Evolutionary conservation across 2,797 vertebrate species (phyloP).

Genomic region (Pseudopleuronectes americanus): DNA sequence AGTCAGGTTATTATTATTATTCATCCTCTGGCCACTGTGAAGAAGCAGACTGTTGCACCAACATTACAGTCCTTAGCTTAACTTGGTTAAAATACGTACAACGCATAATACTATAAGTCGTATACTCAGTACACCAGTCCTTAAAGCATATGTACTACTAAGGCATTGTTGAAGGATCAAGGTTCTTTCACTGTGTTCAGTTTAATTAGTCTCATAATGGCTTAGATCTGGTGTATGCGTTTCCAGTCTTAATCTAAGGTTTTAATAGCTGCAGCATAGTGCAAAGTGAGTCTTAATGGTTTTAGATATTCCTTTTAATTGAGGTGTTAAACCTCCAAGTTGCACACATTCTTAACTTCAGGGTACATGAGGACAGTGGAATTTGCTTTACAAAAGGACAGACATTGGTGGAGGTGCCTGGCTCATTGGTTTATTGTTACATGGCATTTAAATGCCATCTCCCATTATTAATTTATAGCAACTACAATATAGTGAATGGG

Average conservation of each 20-base stretch:
- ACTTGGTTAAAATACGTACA: neutral
- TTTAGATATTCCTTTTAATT: conserved; percentile 33
- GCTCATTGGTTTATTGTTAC: conserved; percentile 3
- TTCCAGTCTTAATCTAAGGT: neutral
- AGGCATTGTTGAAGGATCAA: too few species aligned
- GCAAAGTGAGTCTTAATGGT: conserved; percentile 21
- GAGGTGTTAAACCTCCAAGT: neutral
- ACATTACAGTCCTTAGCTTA: neutral
- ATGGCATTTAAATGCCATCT: conserved; percentile 43
- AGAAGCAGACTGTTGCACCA: neutral
- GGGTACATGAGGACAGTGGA: neutral
- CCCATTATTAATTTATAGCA: conserved; percentile 41
- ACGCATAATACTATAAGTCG: too few species aligned
- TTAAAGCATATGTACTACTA: neutral
- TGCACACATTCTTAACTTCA: too few species aligned
- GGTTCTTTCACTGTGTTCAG: neutral
- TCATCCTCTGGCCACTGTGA: neutral
- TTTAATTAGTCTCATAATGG: conserved; percentile 30
- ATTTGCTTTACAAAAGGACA: conserved; percentile 13
- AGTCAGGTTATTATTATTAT: too few species aligned
- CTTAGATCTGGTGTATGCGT: neutral
- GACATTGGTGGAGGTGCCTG: conserved; percentile 8
- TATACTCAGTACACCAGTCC: neutral
- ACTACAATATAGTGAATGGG: conserved; percentile 28
- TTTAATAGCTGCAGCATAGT: conserved; percentile 12